Base-by-base conservation (phyloP, 1,140 invertebrate species). In the Ooceraea biroi region DNA sequence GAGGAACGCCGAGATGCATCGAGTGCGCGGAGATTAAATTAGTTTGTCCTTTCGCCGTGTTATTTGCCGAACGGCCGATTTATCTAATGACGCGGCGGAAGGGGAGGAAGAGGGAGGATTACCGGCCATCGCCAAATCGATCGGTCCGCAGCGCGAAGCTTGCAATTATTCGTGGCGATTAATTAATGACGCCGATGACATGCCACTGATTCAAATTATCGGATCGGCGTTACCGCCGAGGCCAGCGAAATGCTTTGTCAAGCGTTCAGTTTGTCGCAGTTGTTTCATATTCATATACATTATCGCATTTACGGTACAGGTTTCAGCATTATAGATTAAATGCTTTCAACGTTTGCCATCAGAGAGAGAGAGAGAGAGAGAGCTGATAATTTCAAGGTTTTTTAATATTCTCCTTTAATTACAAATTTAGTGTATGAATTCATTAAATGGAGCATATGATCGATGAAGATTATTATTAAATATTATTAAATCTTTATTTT, bases 41-140 rank as follows among this genome's bases (percentile, higher is more conserved):
- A 77, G 50, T 86, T 77, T 71, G 58, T 86, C 71, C 86, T 61
- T 86, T 86, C 2, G 50, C 50, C 27, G 17, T 63, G 25, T 22
- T 74, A 46, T 83, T 87, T 74, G 63, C 52, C 50, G 44, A 76
- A 69, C 52, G 46, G 61, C 48, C 52, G 57, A 82, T 87, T 83
- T 87, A 87, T 87, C 84, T 83, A 83, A 86, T 74, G 36, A 41
- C 2, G 36, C 27, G 12, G 7, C 3, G 8, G 36, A 36, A 7
- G 36, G 36, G 36, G 7, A 36, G 36, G 2, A 7, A 7, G 7
- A 36, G 36, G 2, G 7, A 7, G 36, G 25, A 22, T 25, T 41
- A 46, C 11, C 55, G 50, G 48, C 48, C 57, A 50, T 84, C 78
- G 46, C 50, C 46, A 58, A 69, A 78, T 86, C 57, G 71, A 65